Evolutionary conservation across 2,888 invertebrate genomes (phyloP).

Genomic region (Eupelmus urozonus): DNA sequence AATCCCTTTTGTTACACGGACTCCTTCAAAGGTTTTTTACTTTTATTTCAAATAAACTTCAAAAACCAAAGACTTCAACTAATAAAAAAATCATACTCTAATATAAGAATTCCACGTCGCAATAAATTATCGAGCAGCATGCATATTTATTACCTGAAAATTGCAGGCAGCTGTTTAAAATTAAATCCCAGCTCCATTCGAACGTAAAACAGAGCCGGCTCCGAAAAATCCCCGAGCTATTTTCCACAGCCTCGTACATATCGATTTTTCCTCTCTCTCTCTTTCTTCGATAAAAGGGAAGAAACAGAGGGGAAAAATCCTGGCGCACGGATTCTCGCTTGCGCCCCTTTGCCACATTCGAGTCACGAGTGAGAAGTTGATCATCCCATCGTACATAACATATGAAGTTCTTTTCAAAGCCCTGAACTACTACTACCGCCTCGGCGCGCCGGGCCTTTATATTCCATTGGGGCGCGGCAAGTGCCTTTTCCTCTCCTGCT

Average conservation of each 20-base stretch:
- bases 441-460: slow-evolving; percentile 44
- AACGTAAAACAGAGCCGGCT: background rate
- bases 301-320: slow-evolving; percentile 22
- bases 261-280: background rate
- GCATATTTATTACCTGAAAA: too few relatives aligned
- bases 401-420: slow-evolving; percentile 50
- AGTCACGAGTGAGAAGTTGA: slow-evolving; percentile 52
- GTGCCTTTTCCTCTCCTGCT: slow-evolving; percentile 20
- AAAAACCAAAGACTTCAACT: background rate
- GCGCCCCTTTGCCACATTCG: slow-evolving; percentile 6
- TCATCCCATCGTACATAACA: slow-evolving; percentile 50
- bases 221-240: background rate
- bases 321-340: background rate
- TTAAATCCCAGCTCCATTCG: background rate
- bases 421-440: slow-evolving; percentile 20
- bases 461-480: slow-evolving; percentile 41
- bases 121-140: too few relatives aligned
- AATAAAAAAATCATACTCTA: too few relatives aligned
- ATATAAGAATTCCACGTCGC: too few relatives aligned
- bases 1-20: too few relatives aligned
- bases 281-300: background rate
- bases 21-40: too few relatives aligned
- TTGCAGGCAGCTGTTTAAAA: background rate
- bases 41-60: too few relatives aligned
- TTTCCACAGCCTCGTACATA: background rate